phyloP scores from a whole-genome alignment of 2,888 invertebrate genomes.

The Oscheius sp. region DNA sequence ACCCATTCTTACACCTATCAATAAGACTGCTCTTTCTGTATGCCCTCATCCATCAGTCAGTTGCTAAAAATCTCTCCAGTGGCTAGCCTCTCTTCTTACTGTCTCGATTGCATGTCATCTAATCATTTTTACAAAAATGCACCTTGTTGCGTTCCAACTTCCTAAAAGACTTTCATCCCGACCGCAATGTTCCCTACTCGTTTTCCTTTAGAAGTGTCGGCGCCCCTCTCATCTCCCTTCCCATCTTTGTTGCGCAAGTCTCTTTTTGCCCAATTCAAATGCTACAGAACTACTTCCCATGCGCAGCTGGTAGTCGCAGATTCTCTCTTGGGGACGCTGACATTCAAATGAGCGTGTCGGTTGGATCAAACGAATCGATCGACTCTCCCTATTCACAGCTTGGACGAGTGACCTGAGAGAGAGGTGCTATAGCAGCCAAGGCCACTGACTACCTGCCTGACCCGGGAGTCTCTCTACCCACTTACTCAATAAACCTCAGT shows the following conservation, averaged over 20 bases:
- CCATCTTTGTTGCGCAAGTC: slow-evolving; percentile 31
- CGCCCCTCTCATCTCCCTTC: slow-evolving; percentile 20
- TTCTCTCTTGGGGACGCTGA: slow-evolving; percentile 8
- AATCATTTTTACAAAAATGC: no score
- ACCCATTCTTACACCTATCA: no score
- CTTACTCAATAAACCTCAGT: neutral
- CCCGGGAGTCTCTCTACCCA: neutral
- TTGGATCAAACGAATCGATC: slow-evolving; percentile 18
- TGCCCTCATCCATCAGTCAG: no score
- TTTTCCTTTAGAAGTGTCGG: neutral
- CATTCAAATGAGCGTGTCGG: slow-evolving; percentile 30
- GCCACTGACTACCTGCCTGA: neutral
- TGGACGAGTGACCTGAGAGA: slow-evolving; percentile 4
- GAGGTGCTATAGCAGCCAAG: slow-evolving; percentile 22
- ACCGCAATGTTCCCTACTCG: no score
- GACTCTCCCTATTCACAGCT: slow-evolving; percentile 1
- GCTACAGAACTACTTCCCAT: neutral
- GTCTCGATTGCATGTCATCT: no score
- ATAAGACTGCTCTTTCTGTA: no score
- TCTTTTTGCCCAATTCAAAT: slow-evolving; percentile 3
- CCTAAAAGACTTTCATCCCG: no score
- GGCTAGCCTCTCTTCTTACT: no score
- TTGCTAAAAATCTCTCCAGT: no score
- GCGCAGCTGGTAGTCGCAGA: slow-evolving; percentile 16
- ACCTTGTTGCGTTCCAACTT: no score